Base-by-base conservation (phyloP, 2,888 invertebrate species). In the Drosophila niveifrons region DNA sequence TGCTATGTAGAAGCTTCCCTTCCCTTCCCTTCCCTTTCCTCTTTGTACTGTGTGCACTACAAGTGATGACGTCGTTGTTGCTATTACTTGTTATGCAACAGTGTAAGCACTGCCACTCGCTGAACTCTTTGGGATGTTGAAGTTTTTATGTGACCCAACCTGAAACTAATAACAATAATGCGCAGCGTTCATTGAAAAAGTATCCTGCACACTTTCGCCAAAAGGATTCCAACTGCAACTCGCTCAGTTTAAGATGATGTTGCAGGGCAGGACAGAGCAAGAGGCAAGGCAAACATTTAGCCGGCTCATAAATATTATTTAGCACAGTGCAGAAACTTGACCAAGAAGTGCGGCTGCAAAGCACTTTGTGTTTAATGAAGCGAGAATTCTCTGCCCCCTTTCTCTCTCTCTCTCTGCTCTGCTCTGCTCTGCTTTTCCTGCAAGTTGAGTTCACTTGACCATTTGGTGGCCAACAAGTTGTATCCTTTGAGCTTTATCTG, bases 131-230 rank as follows among this genome's bases (percentile, higher is more conserved):
- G 39, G 48, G 48, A 57, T 63, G 65, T 46, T 67, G 59, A 82
- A 82, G 80, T 84, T 81, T 82, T 82, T 86, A 82, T 82, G 88
- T 53, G 81, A 52, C 53, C 66, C 75, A 65, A 82, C 85, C 86
- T 69, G 82, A 64, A 82, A 82, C 86, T 83, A 88, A 83, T 83
- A 83, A 83, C 83, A 85, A 84, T 83, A 83, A 84, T 87, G 82
- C 75, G 75, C 72, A 77, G 71, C 63, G 85, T 66, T 84, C 80
- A 80, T 86, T 77, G 87, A 81, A 81, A 79, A 79, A 61, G 62
- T 80, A 63, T 65, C 57, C n/a, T 41, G 56, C 62, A 47, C 52
- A 23, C 23, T 23, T 6, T 41, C 28, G 46, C 15, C 9, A 36
- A 18, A 43, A 53, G 72, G 41, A 59, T 51, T 47, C 44, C 43